These are phyloP conservation scores for Littorina saxatilis DNA, from an alignment of 1,140 invertebrate genomes.

Conservation along the genomic window DNA sequence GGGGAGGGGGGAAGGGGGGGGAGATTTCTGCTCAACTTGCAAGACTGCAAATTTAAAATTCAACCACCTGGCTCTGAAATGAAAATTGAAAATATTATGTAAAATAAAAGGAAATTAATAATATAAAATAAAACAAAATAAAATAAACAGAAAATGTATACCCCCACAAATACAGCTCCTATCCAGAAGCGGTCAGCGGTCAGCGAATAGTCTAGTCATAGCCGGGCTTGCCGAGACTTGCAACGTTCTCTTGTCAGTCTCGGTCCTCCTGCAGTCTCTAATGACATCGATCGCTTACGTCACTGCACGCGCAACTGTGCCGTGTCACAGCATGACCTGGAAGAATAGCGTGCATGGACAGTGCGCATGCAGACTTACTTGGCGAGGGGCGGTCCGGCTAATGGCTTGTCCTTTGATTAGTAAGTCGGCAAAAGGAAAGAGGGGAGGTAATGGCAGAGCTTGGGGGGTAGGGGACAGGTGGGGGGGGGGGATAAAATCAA, in stretches of 20 bases:
- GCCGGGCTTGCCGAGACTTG: no score
- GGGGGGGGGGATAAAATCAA: no score
- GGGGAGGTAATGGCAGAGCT: no score
- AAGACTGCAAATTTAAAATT: no score
- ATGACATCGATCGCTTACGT: not conserved
- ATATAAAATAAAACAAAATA: not conserved
- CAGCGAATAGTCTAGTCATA: no score
- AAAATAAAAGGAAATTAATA: not conserved
- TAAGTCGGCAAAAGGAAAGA: not conserved
- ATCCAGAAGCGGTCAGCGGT: not conserved
- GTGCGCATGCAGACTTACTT: no score
- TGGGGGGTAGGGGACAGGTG: no score
- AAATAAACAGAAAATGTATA: not conserved
- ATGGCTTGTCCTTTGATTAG: not conserved
- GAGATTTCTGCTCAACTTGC: no score
- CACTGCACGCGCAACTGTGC: not conserved
- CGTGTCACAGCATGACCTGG: not conserved
- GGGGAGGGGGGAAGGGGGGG: no score
- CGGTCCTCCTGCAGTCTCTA: not conserved
- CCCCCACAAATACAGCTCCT: no score
- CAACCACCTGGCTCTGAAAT: no score
- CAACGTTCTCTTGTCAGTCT: not conserved
- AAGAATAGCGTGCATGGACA: not conserved
- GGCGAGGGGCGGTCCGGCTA: not conserved
- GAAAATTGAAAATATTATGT: no score